These are phyloP conservation scores for Paratilapia polleni DNA, from an alignment of 2,113 vertebrate genomes.

Conservation along the genomic window DNA sequence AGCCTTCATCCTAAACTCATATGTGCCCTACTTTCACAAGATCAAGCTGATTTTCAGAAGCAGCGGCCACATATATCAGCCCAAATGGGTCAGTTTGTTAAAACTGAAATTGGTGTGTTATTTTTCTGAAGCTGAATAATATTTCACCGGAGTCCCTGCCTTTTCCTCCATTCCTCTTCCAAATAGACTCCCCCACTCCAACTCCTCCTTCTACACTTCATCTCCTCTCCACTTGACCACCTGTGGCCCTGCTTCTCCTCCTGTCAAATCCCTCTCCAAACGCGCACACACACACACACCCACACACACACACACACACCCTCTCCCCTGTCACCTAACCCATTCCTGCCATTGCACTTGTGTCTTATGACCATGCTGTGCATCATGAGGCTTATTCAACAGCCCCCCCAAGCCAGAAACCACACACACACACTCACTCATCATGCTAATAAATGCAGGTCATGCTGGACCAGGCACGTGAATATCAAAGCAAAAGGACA, in stretches of 20 bases:
- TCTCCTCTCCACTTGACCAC: conserved; percentile 47
- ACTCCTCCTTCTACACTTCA: not conserved
- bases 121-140: conserved; percentile 7
- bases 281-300: conserved; percentile 2
- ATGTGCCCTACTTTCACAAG: not conserved
- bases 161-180: not conserved
- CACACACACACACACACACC: conserved; percentile 2
- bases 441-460: conserved; percentile 39
- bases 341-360: conserved; percentile 51
- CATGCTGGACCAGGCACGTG: conserved; percentile 55
- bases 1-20: not conserved
- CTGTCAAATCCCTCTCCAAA: conserved; percentile 37
- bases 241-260: conserved; percentile 54
- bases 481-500: conserved; percentile 39
- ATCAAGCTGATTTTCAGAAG: not conserved
- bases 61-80: not conserved
- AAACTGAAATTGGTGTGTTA: conserved; percentile 30
- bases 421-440: not conserved
- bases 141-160: not conserved
- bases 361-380: conserved; percentile 61
- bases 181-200: not conserved
- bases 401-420: conserved; percentile 28
- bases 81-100: not conserved
- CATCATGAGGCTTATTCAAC: conserved; percentile 57
- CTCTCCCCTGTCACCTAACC: conserved; percentile 28